These are phyloP conservation scores for Melitaea cinxia DNA, from an alignment of 1,140 invertebrate genomes.

Conservation along the genomic window DNA sequence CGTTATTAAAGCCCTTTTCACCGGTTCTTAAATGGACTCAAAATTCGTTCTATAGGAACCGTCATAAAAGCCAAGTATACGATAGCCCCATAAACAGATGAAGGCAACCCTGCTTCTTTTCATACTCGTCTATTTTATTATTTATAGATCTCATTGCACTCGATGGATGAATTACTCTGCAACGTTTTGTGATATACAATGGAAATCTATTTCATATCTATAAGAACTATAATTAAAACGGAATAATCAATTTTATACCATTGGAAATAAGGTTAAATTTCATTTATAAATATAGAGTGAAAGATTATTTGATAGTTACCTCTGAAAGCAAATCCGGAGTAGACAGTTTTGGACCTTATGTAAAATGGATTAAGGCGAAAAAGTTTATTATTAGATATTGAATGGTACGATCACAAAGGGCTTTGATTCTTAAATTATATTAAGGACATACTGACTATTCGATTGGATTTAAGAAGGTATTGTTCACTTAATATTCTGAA, in stretches of 20 bases:
- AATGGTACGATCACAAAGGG: constrained; percentile 1
- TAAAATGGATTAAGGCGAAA: not conserved
- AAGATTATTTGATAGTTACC: constrained; percentile 1
- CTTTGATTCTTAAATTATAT: constrained; percentile 6
- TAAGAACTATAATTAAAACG: not conserved
- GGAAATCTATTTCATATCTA: constrained; percentile 11
- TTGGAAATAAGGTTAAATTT: not conserved
- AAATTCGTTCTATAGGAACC: not conserved
- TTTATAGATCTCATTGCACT: constrained; percentile 26
- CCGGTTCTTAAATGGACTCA: not conserved
- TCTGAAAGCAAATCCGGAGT: not conserved
- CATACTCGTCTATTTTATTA: constrained; percentile 4
- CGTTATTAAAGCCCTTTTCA: not conserved
- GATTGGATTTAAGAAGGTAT: constrained; percentile 7
- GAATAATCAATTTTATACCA: not conserved
- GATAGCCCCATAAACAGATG: not conserved
- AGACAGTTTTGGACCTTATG: not conserved
- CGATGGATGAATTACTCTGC: constrained; percentile 17
- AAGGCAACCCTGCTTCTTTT: not conserved
- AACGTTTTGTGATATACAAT: constrained; percentile 22
- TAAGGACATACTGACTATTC: not conserved
- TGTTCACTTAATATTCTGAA: not conserved
- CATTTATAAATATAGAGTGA: not conserved
- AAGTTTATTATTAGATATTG: not conserved
- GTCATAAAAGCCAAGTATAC: not conserved